Evolutionary conservation across 2,888 invertebrate species (phyloP), one percentile per base, ranked within the genome.

Genomic region (Noctua janthe): DNA sequence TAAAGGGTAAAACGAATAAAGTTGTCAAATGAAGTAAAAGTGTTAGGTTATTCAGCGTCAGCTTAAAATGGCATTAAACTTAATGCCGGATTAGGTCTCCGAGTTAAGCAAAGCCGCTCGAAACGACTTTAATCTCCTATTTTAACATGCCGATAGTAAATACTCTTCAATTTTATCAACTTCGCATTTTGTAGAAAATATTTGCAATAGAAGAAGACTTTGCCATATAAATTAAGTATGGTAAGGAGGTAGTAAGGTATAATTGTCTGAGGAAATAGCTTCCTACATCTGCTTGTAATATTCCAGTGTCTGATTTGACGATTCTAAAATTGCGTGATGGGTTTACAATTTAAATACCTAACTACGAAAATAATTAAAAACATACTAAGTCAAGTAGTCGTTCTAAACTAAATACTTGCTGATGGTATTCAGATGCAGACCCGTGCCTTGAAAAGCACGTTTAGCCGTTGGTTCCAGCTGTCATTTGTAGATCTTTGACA

Each of bases 121-220:
- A 86, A 86, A n/a, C 73, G 78, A 85, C 71, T 76, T 64, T 74
- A 86, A 83, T 81, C 72, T 84, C n/a, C 71, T 76, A 82, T 82
- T 86, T 73, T 73, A 76, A 43, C 82, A 81, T 56, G 71, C 49
- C 67, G 66, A 83, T 74, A 90, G 83, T 82, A 80, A 89, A 90
- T 87, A 87, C 23, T 54, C n/a, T 71, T 71, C 2, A 74, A 62
- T 81, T 69, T 71, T 69, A 69, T 74, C 20, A 59, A 39, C 6
- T 51, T 49, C 47, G 43, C 7, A 59, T 67, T 83, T 81, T 39
- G 39, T 7, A 13, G 10, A 78, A 70, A 67, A 67, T 23, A 59
- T 43, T 56, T 54, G 23, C 4, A 8, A 1, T 17, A n/a, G 17
- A 23, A 23, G 8, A 10, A 3, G 0, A 39, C 17, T 56, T 66